Evolutionary conservation across 1,140 invertebrate genomes (phyloP), one percentile per base, ranked within the genome.

Genomic region (Manduca sexta): DNA sequence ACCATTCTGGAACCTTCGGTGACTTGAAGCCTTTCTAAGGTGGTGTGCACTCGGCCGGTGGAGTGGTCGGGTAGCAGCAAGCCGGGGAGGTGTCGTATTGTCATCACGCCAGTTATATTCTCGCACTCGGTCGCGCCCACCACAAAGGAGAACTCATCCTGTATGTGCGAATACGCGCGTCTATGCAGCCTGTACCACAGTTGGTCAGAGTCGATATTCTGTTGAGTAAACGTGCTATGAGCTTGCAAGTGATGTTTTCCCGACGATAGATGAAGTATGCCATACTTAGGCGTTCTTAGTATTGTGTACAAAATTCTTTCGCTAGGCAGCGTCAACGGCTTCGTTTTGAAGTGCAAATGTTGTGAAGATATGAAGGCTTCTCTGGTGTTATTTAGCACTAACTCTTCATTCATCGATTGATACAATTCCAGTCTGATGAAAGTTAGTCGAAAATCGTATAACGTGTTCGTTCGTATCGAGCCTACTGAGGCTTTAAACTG

Each of bases 201-300:
- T 55, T 90, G 88, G 30, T 91, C 89, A 0, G 89, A 88, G 57
- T 93, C 89, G 6, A 98, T 89, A 64, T 97, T 93, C 52, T 91
- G 89, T 78, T 98, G 96, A 0, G 92, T 95, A 63, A 98, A 97
- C 1, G 87, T 90, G 56, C 93, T 92, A 41, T 88, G 88, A n/a
- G 82, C 66, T 54, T 83, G 76, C 4, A 94, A 64, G 48, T 86
- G 85, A 56, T 87, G 86, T 56, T 89, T 89, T 2, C 88, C 88
- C 13, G 87, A 83, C 0, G 87, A 85, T 2, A 90, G 67, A 66
- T 91, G 85, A 1, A 87, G 58, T 33, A 87, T 87, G 1, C 92
- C 93, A 62, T 92, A 94, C 30, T 88, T 88, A 0, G 92, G 91
- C 10, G 85, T 67, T 58, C 84, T 81, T 2, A 84, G 70, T 63